Evolutionary conservation across 2,113 vertebrate genomes (phyloP), one percentile per base, ranked within the genome.

Genomic region (Xiphorhynchus elegans): DNA sequence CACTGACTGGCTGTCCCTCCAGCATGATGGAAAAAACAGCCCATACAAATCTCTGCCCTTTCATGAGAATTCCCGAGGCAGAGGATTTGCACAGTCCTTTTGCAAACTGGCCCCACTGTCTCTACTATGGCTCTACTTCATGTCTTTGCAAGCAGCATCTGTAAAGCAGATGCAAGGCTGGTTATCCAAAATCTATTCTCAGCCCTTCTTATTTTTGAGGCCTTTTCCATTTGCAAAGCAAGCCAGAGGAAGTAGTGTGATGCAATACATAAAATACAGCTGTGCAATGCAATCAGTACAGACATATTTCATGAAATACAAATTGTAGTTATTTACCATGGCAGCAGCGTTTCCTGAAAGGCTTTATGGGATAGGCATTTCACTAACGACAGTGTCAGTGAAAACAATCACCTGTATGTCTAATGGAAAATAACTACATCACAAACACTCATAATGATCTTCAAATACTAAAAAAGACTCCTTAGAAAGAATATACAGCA

Each of bases 91-190:
- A 66, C 25, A 18, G 25, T 8, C 26, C 47, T 50, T 58, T 59
- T 8, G 16, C 17, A 46, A 52, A 53, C 28, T 17, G 46, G 24
- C 16, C 33, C 28, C 26, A 17, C 13, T 29, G 11, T 6, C 69
- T 33, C 29, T 21, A n/a, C 49, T 5, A 0, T 8, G 13, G 3
- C 47, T 42, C 47, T 37, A 9, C 35, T 62, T 3, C 5, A 8
- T 10, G 29, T 3, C 70, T 42, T 52, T 46, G 59, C 37, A 23
- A 68, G 47, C 39, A 67, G 52, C 18, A n/a, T 4, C 72, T n/a
- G 39, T 26, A 31, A 17, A 49, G 67, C 28, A 69, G 28, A 18
- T 2, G 20, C 72, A 68, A 26, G 52, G 39, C 49, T 52, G 42
- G 8, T 42, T n/a, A 4, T 4, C 75, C 24, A 17, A 1, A 5